Evolutionary conservation across 2,113 vertebrate species (phyloP), one percentile per base, ranked within the genome.

Genomic region (Ellobius talpinus): DNA sequence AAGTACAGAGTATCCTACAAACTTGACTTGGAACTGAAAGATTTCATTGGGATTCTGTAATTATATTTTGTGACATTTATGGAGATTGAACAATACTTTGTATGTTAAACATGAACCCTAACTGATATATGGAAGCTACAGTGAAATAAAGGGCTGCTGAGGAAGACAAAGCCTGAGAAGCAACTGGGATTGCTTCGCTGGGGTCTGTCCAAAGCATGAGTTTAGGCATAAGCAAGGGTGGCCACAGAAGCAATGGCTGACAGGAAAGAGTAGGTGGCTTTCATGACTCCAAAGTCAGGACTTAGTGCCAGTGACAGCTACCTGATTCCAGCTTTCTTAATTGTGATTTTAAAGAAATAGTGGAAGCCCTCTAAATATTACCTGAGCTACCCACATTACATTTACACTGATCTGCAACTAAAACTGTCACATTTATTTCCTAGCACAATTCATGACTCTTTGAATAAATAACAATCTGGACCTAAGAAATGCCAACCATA

Each of bases 141-240:
- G 12, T 10, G 23, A 58, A 85, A 65, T 33, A 8, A 36, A 77
- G 8, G 61, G 12, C 16, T 8, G 1, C 76, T 61, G 31, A 50
- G 72, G 52, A 39, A 39, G 14, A 42, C 68, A 36, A 3, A 10
- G 11, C 19, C 3, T 68, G 1, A n/a, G 78, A 42, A 7, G 31
- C 45, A 3, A 1, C 24, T 16, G 12, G 6, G 73, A 47, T 7
- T 45, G 5, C 81, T 61, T 26, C 39, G 8, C 36, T 68, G 19
- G 4, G 39, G 39, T 70, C 13, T 45, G 7, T 36, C 36, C 36
- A 13, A 74, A 84, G 68, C 2, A 29, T 29, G 39, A 85, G 39
- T 6, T 1, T 45, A 1, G 1, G 6, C 6, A 6, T 1, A 17
- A n/a, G 45, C 11, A 55, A 17, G 47, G 10, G 29, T 50, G 33